Evolutionary conservation across 2,797 vertebrate genomes (phyloP).

Genomic region (Hippoglossus hippoglossus): DNA sequence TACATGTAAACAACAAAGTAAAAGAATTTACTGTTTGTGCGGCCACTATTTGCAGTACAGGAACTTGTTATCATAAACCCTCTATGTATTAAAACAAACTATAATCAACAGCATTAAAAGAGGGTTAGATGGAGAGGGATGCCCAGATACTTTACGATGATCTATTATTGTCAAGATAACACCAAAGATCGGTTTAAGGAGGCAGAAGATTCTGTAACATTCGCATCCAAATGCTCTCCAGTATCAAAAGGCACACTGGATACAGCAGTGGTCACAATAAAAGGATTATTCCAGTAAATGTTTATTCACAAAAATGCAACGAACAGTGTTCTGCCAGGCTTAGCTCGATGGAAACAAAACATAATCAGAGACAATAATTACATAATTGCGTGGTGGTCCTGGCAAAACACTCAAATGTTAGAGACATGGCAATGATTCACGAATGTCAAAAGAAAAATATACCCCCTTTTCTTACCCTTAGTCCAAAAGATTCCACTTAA

Average conservation of each 20-base stretch:
- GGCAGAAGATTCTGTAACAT: slow-evolving; percentile 18
- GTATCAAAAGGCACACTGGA: slow-evolving; percentile 48
- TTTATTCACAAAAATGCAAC: slow-evolving; percentile 72
- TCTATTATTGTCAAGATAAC: slow-evolving; percentile 32
- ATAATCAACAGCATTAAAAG: background rate
- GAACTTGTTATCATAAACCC: background rate
- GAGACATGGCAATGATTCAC: slow-evolving; percentile 45
- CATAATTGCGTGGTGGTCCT: slow-evolving; percentile 48
- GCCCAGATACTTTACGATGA: slow-evolving; percentile 20
- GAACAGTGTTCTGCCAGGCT: slow-evolving; percentile 50
- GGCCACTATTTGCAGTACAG: slow-evolving; percentile 1
- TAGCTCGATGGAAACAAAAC: slow-evolving; percentile 57
- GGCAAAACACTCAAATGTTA: slow-evolving; percentile 64
- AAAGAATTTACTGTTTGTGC: slow-evolving; percentile 13
- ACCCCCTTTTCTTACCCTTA: slow-evolving; percentile 27
- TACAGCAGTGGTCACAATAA: slow-evolving; percentile 30
- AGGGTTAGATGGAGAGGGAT: slow-evolving; percentile 13
- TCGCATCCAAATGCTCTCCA: slow-evolving; percentile 32
- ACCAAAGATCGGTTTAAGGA: slow-evolving; percentile 24
- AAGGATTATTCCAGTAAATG: slow-evolving; percentile 46
- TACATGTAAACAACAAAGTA: slow-evolving; percentile 15
- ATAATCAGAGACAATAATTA: slow-evolving; percentile 44
- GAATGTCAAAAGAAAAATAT: slow-evolving; percentile 42
- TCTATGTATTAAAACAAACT: background rate
- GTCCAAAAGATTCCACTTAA: slow-evolving; percentile 28